Evolutionary conservation across 2,113 vertebrate genomes (phyloP).

Genomic region (Vireo altiloquus): DNA sequence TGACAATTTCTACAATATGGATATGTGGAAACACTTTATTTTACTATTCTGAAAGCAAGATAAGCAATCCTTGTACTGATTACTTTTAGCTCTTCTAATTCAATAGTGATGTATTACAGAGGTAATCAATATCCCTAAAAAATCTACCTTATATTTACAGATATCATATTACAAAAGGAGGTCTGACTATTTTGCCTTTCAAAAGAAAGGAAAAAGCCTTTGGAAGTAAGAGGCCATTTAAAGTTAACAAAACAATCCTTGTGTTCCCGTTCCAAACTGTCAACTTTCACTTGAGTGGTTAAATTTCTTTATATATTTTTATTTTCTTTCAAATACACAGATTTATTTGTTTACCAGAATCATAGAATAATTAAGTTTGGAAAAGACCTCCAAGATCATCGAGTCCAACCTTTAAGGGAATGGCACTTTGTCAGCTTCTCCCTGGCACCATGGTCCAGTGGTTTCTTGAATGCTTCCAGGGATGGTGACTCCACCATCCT

Average conservation of each 20-base stretch:
- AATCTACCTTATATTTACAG: neutral
- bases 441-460: rapidly evolving
- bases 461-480: rapidly evolving
- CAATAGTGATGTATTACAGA: neutral
- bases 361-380: no score
- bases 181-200: neutral
- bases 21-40: neutral
- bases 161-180: neutral
- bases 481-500: neutral
- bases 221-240: neutral
- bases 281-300: neutral
- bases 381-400: neutral
- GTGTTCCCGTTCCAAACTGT: neutral
- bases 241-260: neutral
- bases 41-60: neutral
- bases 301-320: neutral
- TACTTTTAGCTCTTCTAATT: neutral
- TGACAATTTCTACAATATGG: neutral
- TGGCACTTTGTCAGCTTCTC: neutral
- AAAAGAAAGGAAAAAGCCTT: neutral
- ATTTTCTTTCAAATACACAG: neutral
- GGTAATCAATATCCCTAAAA: neutral
- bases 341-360: neutral
- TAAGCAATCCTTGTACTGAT: neutral
- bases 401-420: neutral